A percentile compares a stretch with the other conserved stretches of the same genome.
These are phyloP conservation scores for Plodia interpunctella DNA, from an alignment of 1,140 invertebrate species.

Conservation along the genomic window DNA sequence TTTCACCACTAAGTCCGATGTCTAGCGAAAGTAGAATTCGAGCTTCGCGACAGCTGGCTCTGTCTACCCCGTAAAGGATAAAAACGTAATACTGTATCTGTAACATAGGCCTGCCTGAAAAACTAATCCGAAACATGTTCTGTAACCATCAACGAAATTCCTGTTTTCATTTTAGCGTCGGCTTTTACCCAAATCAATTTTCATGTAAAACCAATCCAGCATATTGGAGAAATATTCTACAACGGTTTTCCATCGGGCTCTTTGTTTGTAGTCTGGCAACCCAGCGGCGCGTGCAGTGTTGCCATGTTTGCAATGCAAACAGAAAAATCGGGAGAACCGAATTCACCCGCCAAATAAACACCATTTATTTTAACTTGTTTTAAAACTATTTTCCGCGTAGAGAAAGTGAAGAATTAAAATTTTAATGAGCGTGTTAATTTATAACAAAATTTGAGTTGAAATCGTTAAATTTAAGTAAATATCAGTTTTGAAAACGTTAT, in stretches of 20 bases:
- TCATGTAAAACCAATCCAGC: conserved; percentile 3
- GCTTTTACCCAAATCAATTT: neutral
- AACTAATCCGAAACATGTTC: no score
- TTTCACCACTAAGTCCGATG: no score
- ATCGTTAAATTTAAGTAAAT: neutral
- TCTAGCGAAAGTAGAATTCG: no score
- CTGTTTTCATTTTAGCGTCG: neutral
- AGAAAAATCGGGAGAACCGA: conserved; percentile 29
- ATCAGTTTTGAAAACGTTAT: no score
- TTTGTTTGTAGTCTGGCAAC: conserved; percentile 46
- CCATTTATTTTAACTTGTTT: conserved; percentile 13
- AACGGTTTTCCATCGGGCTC: conserved; percentile 11
- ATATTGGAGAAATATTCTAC: conserved; percentile 1
- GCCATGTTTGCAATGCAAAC: conserved; percentile 47
- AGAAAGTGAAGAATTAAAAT: neutral
- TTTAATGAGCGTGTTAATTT: neutral
- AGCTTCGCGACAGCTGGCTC: no score
- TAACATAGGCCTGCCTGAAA: no score
- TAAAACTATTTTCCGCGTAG: neutral
- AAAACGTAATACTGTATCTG: no score
- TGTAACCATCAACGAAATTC: neutral
- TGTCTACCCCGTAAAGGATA: no score
- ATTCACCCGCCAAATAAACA: conserved; percentile 8
- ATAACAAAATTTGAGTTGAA: neutral
- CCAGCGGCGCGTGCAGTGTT: conserved; percentile 32